A percentile compares a stretch with the other conserved stretches of the same genome.
phyloP scores from a whole-genome alignment of 2,113 vertebrate genomes.

The Pollimyrus isidori region DNA sequence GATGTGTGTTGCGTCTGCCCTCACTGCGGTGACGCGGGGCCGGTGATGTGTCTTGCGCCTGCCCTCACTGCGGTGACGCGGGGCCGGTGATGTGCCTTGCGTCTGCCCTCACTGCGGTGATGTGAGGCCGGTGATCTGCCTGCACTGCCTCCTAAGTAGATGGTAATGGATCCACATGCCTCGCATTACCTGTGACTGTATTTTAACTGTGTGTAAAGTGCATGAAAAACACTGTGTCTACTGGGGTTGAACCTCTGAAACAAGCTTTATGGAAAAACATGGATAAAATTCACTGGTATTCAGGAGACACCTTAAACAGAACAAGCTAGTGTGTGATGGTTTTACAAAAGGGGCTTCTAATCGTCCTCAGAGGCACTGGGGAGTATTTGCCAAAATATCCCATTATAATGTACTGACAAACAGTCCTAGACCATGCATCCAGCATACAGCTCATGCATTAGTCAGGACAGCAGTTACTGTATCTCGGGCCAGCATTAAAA shows the following conservation, averaged over 20 bases:
- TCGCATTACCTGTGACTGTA: background rate
- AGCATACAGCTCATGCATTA: slow-evolving; percentile 59
- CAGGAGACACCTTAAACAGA: background rate
- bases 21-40: too few relatives aligned
- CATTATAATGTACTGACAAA: background rate
- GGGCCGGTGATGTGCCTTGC: background rate
- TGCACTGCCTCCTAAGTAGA: too few relatives aligned
- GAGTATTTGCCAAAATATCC: background rate
- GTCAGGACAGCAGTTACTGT: slow-evolving; percentile 56
- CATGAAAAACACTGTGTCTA: background rate
- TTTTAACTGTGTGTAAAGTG: background rate
- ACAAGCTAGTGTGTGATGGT: background rate
- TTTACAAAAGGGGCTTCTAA: background rate
- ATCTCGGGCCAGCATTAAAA: slow-evolving; percentile 55
- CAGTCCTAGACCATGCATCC: background rate
- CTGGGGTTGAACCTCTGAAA: background rate
- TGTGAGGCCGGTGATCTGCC: background rate
- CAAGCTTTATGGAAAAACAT: background rate
- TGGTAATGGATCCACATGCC: background rate
- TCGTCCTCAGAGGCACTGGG: background rate
- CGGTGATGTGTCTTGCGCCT: background rate
- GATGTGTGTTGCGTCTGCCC: background rate
- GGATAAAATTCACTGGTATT: background rate
- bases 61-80: too few relatives aligned
- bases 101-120: background rate